phyloP scores from a whole-genome alignment of 1,140 invertebrate species.

The Bursaphelenchus mucronatus region DNA sequence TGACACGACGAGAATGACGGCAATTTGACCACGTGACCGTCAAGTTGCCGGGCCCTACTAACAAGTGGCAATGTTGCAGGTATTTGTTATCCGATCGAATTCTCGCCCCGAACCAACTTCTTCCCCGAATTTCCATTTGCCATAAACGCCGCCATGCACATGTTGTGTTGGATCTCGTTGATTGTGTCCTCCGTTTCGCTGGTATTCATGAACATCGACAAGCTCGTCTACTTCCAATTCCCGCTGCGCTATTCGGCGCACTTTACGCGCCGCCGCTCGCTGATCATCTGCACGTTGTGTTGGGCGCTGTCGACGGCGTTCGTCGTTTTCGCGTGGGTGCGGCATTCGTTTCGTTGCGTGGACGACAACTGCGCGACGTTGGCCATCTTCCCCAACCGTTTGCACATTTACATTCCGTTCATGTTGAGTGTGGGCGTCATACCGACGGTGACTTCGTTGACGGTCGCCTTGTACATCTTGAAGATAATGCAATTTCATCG shows the following conservation, averaged over 20 bases:
- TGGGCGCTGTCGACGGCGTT: conserved; percentile 36
- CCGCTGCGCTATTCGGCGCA: conserved; percentile 41
- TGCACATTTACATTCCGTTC: conserved; percentile 46
- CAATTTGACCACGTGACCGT: too few relatives aligned
- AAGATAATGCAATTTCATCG: conserved; percentile 39
- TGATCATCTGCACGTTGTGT: conserved; percentile 21
- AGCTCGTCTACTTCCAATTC: conserved; percentile 50
- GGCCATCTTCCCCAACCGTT: conserved; percentile 43
- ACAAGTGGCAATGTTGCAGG: conserved; percentile 19
- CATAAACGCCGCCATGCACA: not conserved
- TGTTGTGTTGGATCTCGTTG: conserved; percentile 41
- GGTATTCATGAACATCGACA: conserved; percentile 49
- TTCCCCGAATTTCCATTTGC: not conserved
- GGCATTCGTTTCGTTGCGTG: conserved; percentile 49
- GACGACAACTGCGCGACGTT: conserved; percentile 42
- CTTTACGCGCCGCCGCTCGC: conserved; percentile 33
- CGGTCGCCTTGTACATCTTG: conserved; percentile 52
- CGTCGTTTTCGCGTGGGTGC: conserved; percentile 44
- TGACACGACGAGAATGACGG: too few relatives aligned
- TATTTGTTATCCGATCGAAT: conserved; percentile 46
- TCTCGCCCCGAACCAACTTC: conserved; percentile 30
- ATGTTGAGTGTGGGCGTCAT: conserved; percentile 48
- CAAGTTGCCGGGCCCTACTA: too few relatives aligned
- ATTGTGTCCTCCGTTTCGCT: conserved; percentile 47
- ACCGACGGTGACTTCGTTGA: conserved; percentile 48